Conservation (phyloP, 2,797 vertebrate species). For the Pteronotus mesoamericanus region DNA sequence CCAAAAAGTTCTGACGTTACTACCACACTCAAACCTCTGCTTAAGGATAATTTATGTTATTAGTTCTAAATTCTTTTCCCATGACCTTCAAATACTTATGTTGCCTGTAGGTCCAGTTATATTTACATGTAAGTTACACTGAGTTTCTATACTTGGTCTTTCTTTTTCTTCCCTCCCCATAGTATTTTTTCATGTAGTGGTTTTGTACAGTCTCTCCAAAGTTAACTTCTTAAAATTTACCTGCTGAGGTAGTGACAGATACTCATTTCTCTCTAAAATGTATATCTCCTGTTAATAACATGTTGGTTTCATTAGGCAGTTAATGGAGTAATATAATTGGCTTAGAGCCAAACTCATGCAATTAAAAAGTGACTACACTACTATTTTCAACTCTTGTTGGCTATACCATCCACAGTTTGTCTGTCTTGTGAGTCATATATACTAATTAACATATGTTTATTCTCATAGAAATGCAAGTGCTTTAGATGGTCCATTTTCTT, state of each 20-base stretch:
- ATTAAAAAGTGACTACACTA: not conserved
- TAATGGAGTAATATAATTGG: not conserved
- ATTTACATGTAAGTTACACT: not conserved
- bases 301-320: not conserved
- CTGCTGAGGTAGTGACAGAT: not conserved
- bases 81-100: constrained; percentile 57
- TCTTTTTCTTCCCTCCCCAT: not conserved
- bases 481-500: not conserved
- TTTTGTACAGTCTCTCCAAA: not conserved
- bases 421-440: not conserved
- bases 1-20: not conserved
- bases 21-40: not conserved
- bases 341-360: not conserved
- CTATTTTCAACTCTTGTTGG: not conserved
- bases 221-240: not conserved
- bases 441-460: not conserved
- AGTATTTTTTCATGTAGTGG: not conserved
- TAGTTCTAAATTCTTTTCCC: constrained; percentile 41
- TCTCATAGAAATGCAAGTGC: not conserved
- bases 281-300: not conserved
- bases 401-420: not conserved
- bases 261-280: not conserved
- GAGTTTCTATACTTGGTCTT: not conserved
- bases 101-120: not conserved
- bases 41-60: constrained; percentile 24